Evolutionary conservation across 2,113 vertebrate species (phyloP), one percentile per base, ranked within the genome.

Genomic region (Entelurus aequoreus): DNA sequence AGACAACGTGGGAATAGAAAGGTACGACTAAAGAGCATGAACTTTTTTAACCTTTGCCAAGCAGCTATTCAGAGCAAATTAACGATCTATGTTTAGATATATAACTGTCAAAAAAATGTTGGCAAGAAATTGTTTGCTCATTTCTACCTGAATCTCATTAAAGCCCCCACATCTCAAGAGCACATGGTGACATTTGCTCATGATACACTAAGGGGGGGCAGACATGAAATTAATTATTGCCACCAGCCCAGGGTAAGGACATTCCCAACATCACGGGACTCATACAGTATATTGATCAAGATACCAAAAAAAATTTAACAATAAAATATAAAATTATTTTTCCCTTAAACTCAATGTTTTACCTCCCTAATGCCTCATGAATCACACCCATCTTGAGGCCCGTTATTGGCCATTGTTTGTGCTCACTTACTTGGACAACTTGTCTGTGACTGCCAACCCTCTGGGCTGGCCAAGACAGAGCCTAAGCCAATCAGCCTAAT

Each of bases 381-480:
- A 83, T 86, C 78, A 62, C 68, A 11, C 64, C 60, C 76, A 82
- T 75, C 72, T 71, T 79, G 83, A 83, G 81, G 83, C 68, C 80
- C 78, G 84, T 87, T 90, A 88, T 88, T 88, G 87, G 81, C 84
- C 84, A 81, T 62, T 76, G 64, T 82, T 80, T 73, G 78, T 75
- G 77, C 81, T 84, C 68, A 74, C 85, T 84, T 90, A 85, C 88
- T 88, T 88, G 85, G 88, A 86, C 84, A 80, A 84, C 82, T 85
- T 85, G 79, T 84, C 79, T 79, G 69, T 66, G 80, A 75, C 80
- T 82, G 86, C 81, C 81, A 84, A 78, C 69, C 75, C 78, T 79
- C 68, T 65, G 78, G 79, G 75, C 72, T 62, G 76, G 79, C 79
- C 71, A 76, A 85, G 77, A 85, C 72, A 71, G 64, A 76, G 84